These are phyloP conservation scores for Protonemura montana DNA, from an alignment of 2,888 invertebrate species.

Conservation along the genomic window DNA sequence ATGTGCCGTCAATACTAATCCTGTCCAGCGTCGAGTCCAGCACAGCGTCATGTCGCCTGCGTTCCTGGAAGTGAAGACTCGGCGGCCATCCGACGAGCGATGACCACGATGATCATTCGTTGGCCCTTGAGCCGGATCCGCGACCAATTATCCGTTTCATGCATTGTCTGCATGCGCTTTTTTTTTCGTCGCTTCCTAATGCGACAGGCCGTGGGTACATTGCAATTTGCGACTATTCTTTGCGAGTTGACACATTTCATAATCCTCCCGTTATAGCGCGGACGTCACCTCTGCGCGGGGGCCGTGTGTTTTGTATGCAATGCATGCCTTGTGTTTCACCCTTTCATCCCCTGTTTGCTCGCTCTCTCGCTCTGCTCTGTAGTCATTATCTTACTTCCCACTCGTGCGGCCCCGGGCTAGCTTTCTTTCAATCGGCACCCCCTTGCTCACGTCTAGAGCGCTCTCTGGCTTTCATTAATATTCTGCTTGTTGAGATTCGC, in stretches of 20 bases:
- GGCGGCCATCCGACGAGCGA: not conserved
- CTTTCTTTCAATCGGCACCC: slow-evolving; percentile 7
- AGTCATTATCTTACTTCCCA: not conserved
- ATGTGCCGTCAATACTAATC: not conserved
- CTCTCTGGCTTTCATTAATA: not conserved
- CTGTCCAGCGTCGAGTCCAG: not conserved
- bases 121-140: not conserved
- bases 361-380: not conserved
- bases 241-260: not conserved
- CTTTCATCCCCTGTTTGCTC: not conserved
- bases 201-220: too few relatives aligned
- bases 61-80: not conserved
- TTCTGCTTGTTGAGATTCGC: not conserved
- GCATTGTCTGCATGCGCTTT: not conserved
- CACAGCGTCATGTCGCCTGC: not conserved
- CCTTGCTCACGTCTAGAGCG: not conserved
- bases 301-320: not conserved
- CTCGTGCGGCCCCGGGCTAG: not conserved
- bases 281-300: not conserved
- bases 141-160: not conserved
- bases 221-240: not conserved
- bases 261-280: not conserved
- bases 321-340: not conserved
- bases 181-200: not conserved
- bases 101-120: not conserved